Evolutionary conservation across 1,140 invertebrate species (phyloP), one percentile per base, ranked within the genome.

Genomic region (Elymnias hypermnestra): DNA sequence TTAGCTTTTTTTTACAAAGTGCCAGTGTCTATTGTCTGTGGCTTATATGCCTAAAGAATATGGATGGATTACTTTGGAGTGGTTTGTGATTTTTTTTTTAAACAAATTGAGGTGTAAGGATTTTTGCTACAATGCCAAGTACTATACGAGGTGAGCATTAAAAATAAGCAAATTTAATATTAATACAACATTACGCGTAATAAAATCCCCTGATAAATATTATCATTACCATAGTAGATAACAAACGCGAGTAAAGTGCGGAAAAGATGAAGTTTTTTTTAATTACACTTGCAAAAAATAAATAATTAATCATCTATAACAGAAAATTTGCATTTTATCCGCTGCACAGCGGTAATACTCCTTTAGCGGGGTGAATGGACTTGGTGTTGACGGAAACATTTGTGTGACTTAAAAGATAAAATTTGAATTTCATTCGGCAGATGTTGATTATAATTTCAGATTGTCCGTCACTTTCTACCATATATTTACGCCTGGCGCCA

Each of bases 111-210:
- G 13, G 18, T 35, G 45, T 15, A 44, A 38, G 76, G 78, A 78
- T 81, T 78, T 66, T 36, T 66, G 54, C 38, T 69, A 81, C 72
- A 72, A 83, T 81, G 76, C 79, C 79, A 22, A 83, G 79, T 39
- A 81, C 79, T 39, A 83, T 83, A 48, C 53, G 79, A 83, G 79
- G 79, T 83, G 54, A 66, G 71, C 69, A 53, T 52, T 52, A 36
- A n/a, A 7, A 22, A 1, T 29, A 12, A 4, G 3, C 42, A 49
- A 41, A 50, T 40, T 41, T 15, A n/a, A n/a, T n/a, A n/a, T n/a
- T n/a, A n/a, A n/a, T n/a, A n/a, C n/a, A n/a, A n/a, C n/a, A n/a
- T n/a, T n/a, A n/a, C n/a, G n/a, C n/a, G n/a, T n/a, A n/a, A n/a
- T n/a, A n/a, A n/a, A n/a, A n/a, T n/a, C n/a, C n/a, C n/a, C n/a